Percentiles rank a stretch among this genome's conserved stretches.
Conservation (phyloP, 2,797 vertebrate species). For the Chanos chanos region DNA sequence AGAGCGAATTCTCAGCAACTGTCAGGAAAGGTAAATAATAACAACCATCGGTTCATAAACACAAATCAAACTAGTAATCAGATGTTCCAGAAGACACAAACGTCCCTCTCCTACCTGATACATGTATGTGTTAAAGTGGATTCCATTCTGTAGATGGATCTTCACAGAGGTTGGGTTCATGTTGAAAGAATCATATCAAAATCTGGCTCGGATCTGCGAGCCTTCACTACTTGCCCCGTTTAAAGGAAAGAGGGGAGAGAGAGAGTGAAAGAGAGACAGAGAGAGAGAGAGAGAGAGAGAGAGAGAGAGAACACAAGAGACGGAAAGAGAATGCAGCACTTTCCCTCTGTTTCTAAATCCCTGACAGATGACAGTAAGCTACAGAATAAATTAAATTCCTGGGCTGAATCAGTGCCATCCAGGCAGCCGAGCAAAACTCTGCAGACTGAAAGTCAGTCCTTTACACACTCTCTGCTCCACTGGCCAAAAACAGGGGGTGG, state of each 20-base stretch:
- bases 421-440: conserved; percentile 50
- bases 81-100: conserved; percentile 30
- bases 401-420: conserved; percentile 47
- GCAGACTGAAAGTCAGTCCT: conserved; percentile 27
- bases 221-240: too few species aligned
- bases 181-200: conserved; percentile 74
- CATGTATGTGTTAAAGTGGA: conserved; percentile 81
- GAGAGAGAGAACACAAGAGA: conserved; percentile 5
- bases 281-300: conserved; percentile 7
- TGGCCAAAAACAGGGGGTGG: conserved; percentile 3
- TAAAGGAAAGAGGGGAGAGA: conserved; percentile 9
- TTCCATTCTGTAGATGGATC: conserved; percentile 78
- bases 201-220: conserved; percentile 45
- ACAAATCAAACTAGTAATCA: background rate
- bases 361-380: conserved; percentile 50
- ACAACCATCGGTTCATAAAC: conserved; percentile 1
- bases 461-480: conserved; percentile 19
- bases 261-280: conserved; percentile 13
- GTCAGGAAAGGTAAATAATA: too few species aligned
- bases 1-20: too few species aligned
- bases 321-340: conserved; percentile 10
- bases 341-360: conserved; percentile 41
- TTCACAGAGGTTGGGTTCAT: conserved; percentile 73
- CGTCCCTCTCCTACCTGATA: conserved; percentile 75
- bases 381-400: conserved; percentile 54